These are phyloP conservation scores for Oplegnathus fasciatus DNA, from an alignment of 2,113 vertebrate genomes.

Conservation along the genomic window DNA sequence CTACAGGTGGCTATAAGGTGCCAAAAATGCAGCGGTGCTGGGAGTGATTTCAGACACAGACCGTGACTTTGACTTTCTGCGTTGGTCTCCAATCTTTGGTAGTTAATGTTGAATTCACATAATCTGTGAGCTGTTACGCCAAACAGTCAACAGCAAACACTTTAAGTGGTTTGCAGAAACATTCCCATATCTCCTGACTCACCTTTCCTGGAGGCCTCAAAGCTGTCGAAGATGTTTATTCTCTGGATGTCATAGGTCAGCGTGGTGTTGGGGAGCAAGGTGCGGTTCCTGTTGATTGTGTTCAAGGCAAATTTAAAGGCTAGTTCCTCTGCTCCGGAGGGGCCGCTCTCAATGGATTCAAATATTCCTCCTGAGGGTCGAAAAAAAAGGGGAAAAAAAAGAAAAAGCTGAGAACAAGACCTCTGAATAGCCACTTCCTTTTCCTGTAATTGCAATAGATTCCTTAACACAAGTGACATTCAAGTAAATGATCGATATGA, in stretches of 20 bases:
- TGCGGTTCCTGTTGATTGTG: slow-evolving; percentile 99
- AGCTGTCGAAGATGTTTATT: slow-evolving; percentile 99
- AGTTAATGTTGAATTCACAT: slow-evolving; percentile 4
- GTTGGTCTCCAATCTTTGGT: slow-evolving; percentile 1
- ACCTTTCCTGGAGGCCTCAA: slow-evolving; percentile 99
- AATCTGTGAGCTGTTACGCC: slow-evolving; percentile 2
- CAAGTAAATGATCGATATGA: slow-evolving; percentile 44
- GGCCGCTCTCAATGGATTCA: slow-evolving; percentile 97
- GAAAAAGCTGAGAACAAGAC: slow-evolving; percentile 19
- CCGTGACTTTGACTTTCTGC: slow-evolving; percentile 4
- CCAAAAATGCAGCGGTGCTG: background rate
- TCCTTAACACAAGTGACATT: slow-evolving; percentile 46
- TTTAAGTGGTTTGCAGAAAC: background rate
- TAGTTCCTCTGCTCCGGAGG: slow-evolving; percentile 97
- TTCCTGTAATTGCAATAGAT: slow-evolving; percentile 45
- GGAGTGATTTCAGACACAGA: background rate
- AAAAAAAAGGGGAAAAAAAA: too few relatives aligned
- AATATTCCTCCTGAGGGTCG: slow-evolving; percentile 94
- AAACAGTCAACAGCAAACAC: background rate
- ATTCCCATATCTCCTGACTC: slow-evolving; percentile 48
- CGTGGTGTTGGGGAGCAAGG: slow-evolving; percentile 97
- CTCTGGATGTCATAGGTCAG: slow-evolving; percentile 99
- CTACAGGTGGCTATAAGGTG: background rate
- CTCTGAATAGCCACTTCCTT: slow-evolving; percentile 6
- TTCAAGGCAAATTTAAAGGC: slow-evolving; percentile 99